Conservation (phyloP, 1,140 invertebrate species). For the Scaptomyza pallida region DNA sequence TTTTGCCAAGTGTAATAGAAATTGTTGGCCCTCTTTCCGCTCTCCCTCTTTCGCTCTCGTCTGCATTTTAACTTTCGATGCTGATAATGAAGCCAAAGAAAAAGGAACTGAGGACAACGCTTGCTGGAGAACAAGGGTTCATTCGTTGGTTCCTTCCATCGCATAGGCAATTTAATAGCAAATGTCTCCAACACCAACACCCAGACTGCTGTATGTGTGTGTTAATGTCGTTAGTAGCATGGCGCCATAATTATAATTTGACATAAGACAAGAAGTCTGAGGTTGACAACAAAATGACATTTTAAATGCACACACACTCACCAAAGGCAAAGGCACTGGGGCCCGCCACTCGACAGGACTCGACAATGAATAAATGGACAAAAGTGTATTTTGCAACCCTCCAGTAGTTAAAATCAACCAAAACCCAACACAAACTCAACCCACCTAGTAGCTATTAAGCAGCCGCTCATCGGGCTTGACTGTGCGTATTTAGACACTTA, state of each 20-base stretch:
- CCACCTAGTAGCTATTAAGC: slow-evolving; percentile 6
- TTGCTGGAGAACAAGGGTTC: slow-evolving; percentile 51
- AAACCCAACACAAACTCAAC: not conserved
- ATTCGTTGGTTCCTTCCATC: slow-evolving; percentile 6
- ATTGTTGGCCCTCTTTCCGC: slow-evolving; percentile 23
- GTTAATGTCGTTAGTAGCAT: slow-evolving; percentile 82
- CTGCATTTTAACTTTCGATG: slow-evolving; percentile 76
- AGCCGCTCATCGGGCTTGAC: slow-evolving; percentile 4
- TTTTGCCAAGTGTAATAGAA: slow-evolving; percentile 63
- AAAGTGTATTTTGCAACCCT: slow-evolving; percentile 32
- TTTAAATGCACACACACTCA: slow-evolving; percentile 75
- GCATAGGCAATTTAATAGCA: slow-evolving; percentile 78
- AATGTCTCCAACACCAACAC: not conserved
- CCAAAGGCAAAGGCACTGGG: not conserved
- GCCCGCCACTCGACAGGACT: not conserved
- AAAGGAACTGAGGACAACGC: slow-evolving; percentile 10
- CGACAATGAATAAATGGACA: slow-evolving; percentile 22
- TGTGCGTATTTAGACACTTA: slow-evolving; percentile 78
- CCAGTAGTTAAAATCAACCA: slow-evolving; percentile 14
- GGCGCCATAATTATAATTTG: slow-evolving; percentile 83
- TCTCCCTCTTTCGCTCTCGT: slow-evolving; percentile 26
- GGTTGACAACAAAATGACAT: slow-evolving; percentile 84
- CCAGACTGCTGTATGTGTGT: slow-evolving; percentile 21
- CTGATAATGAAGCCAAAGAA: slow-evolving; percentile 69
- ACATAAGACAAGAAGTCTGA: slow-evolving; percentile 83